phyloP scores from a whole-genome alignment of 2,113 vertebrate species.

The Cacatua alba region DNA sequence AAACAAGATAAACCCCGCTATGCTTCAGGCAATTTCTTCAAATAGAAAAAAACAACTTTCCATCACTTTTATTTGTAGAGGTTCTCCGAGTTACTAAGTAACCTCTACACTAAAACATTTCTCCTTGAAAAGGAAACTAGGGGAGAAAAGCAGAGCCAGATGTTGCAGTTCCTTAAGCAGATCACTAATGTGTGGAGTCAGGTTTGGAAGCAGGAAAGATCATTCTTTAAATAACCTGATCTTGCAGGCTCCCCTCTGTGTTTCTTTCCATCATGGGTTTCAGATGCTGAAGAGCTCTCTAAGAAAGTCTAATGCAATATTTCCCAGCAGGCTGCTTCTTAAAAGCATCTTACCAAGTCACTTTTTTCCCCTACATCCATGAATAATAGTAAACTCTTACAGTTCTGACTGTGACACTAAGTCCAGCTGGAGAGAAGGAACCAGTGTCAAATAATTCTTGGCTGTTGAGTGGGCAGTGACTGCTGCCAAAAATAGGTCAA shows the following conservation, averaged over 20 bases:
- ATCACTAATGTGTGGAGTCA: not conserved
- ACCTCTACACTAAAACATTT: not conserved
- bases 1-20: not conserved
- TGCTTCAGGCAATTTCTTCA: slow-evolving; percentile 39
- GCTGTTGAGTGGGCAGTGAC: not conserved
- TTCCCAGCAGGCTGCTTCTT: not conserved
- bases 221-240: not conserved
- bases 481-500: not conserved
- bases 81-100: not conserved
- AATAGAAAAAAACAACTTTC: not conserved
- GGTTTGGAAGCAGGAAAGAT: not conserved
- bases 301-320: not conserved
- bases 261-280: not conserved
- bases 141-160: not conserved
- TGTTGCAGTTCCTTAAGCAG: not conserved
- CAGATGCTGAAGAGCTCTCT: not conserved
- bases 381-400: not conserved
- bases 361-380: not conserved
- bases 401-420: not conserved
- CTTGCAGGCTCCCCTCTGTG: not conserved
- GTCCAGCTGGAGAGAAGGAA: slow-evolving; percentile 15
- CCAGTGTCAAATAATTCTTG: not conserved
- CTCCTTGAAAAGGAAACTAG: not conserved
- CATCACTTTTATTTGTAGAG: not conserved
- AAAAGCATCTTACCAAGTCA: not conserved